Evolutionary conservation across 2,888 invertebrate genomes (phyloP).

Genomic region (Drosophila neutralis): DNA sequence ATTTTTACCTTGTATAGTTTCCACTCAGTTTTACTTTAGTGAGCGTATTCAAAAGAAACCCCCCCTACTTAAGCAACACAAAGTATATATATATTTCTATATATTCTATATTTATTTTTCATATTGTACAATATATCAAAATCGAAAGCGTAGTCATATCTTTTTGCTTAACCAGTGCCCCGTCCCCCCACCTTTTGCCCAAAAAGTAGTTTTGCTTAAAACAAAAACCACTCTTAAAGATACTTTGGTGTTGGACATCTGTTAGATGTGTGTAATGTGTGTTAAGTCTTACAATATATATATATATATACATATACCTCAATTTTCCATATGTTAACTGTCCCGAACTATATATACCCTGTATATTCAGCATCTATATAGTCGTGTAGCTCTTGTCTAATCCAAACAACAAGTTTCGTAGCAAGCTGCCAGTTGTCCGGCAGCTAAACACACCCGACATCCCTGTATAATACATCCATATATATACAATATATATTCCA

Average conservation of each 20-base stretch:
- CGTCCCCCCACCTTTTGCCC: conserved; percentile 38
- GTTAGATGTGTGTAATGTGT: conserved; percentile 53
- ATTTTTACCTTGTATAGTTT: conserved; percentile 58
- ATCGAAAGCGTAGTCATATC: conserved; percentile 57
- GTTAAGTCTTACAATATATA: conserved; percentile 17
- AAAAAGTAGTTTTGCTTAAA: conserved; percentile 59
- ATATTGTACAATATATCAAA: conserved; percentile 42
- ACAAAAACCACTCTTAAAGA: conserved; percentile 23
- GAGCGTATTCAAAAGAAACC: conserved; percentile 19
- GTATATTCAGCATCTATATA: conserved; percentile 30
- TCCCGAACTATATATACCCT: conserved; percentile 42
- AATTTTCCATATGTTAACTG: conserved; percentile 46
- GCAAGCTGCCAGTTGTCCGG: conserved; percentile 48
- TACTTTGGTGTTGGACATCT: conserved; percentile 71
- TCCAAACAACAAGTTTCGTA: conserved; percentile 44
- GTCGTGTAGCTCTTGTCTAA: conserved; percentile 71
- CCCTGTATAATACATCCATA: conserved; percentile 31
- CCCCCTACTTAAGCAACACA: conserved; percentile 50
- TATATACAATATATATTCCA: conserved; percentile 30
- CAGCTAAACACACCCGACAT: conserved; percentile 46
- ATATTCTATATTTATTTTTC: conserved; percentile 23
- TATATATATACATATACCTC: not conserved
- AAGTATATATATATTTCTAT: conserved; percentile 76
- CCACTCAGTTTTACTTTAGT: conserved; percentile 30
- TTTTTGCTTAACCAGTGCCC: conserved; percentile 32